Evolutionary conservation across 2,797 vertebrate species (phyloP).

Genomic region (Cryptoblepharus egeriae): DNA sequence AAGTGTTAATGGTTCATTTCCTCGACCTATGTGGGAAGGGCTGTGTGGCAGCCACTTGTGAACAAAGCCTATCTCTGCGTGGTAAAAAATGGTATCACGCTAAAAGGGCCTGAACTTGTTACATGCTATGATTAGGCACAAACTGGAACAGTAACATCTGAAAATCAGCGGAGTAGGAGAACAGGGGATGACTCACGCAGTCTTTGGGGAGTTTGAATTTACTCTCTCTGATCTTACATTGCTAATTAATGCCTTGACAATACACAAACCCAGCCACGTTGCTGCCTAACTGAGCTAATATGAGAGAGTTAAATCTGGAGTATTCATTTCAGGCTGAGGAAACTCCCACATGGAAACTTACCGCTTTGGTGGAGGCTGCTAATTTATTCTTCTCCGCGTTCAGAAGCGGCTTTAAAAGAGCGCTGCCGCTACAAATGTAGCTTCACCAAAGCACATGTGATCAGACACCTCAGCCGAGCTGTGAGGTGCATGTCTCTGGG

Average conservation of each 20-base stretch:
- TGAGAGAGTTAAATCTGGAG: slow-evolving; percentile 26
- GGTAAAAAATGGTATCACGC: not conserved
- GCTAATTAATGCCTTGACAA: slow-evolving; percentile 46
- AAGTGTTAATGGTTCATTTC: not conserved
- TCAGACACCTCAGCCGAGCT: slow-evolving; percentile 1
- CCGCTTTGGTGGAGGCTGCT: slow-evolving; percentile 50
- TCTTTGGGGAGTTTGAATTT: slow-evolving; percentile 23
- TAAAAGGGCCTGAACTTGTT: not conserved
- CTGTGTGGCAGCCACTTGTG: not conserved
- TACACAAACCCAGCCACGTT: slow-evolving; percentile 42
- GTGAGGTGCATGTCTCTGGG: not conserved
- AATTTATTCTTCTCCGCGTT: slow-evolving; percentile 53
- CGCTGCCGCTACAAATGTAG: slow-evolving; percentile 5
- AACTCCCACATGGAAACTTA: slow-evolving; percentile 61
- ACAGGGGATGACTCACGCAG: slow-evolving; percentile 38
- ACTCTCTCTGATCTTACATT: slow-evolving; percentile 27
- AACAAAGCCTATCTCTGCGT: not conserved
- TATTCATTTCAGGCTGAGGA: slow-evolving; percentile 33
- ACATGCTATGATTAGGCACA: not conserved
- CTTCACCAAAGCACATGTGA: slow-evolving; percentile 25
- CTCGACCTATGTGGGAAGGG: no score
- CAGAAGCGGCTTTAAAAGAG: slow-evolving; percentile 6
- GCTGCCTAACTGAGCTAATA: slow-evolving; percentile 22
- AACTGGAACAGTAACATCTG: not conserved
- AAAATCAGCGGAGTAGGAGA: not conserved